Base-by-base conservation (phyloP, 1,140 invertebrate genomes). In the Drosophila albomicans region DNA sequence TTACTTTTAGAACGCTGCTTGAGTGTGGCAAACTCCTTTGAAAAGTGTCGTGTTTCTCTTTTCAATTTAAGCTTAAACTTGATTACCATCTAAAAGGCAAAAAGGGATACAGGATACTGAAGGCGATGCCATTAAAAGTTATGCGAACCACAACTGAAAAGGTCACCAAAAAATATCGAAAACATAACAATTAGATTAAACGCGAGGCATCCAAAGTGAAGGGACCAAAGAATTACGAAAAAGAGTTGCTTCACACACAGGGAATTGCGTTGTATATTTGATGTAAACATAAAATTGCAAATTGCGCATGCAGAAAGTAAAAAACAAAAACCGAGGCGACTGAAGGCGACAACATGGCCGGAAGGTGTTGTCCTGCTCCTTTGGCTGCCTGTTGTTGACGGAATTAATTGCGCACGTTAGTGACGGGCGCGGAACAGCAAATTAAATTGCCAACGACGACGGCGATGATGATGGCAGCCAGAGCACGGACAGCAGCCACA, bases 391-490 rank as follows among this genome's bases (percentile, higher is more conserved):
- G 78, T 69, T 84, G 81, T 81, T 84, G 81, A 85, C 81, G 81
- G 81, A 81, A 84, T 81, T 84, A 84, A 84, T 84, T 84, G 81
- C 61, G 73, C 73, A 85, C 78, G 81, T 85, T 84, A 85, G 69
- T 68, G 81, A 43, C 20, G 67, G 64, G 43, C 48, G 63, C 49
- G 57, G 59, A 69, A 46, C 59, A 52, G 72, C 63, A 84, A 84
- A 84, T 84, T 84, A 59, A 86, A 84, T 84, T 85, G 64, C 32
- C 58, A 58, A 66, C 62, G 72, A 68, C 62, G 66, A 25, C 3
- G 20, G 20, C 20, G 20, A 25, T 4, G 20, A 25, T 70, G 58
- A 51, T 13, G 7, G 49, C n/a, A 54, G 57, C 8, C 13, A 10
- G 43, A 46, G 25, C 28, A 15, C 11, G 6, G 43, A 8, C 11